Evolutionary conservation across 2,797 vertebrate species (phyloP).

Genomic region (Ambastaia sidthimunki): DNA sequence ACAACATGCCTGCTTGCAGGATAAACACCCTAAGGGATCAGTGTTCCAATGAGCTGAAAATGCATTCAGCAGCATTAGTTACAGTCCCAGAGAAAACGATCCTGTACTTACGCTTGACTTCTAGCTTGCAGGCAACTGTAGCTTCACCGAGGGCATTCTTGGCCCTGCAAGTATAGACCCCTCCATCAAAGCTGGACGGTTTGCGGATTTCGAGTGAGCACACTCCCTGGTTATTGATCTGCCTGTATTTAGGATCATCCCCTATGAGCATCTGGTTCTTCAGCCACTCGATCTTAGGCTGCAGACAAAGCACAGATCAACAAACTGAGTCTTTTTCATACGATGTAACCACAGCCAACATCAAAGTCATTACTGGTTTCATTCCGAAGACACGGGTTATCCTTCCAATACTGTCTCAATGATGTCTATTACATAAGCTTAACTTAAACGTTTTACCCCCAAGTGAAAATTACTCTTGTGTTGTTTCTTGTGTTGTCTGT

Average conservation of each 20-base stretch:
- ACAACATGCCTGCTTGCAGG: not conserved
- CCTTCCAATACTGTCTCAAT: not conserved
- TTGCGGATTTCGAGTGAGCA: conserved; percentile 96
- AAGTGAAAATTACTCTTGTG: too few relatives aligned
- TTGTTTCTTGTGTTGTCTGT: too few relatives aligned
- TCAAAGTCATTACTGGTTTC: not conserved
- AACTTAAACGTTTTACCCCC: too few relatives aligned
- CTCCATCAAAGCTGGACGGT: conserved; percentile 89
- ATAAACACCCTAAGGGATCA: conserved; percentile 25
- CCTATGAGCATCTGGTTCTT: conserved; percentile 94
- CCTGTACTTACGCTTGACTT: conserved; percentile 87
- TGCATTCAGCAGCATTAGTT: not conserved
- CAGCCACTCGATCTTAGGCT: conserved; percentile 95
- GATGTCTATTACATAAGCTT: not conserved
- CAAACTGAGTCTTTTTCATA: not conserved
- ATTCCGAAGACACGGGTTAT: not conserved
- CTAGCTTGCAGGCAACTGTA: conserved; percentile 87
- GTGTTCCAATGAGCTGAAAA: conserved; percentile 16
- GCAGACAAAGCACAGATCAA: conserved; percentile 27
- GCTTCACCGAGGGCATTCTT: conserved; percentile 87
- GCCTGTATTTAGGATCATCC: conserved; percentile 90
- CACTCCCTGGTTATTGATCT: conserved; percentile 89
- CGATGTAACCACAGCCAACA: not conserved
- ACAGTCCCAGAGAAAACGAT: conserved; percentile 18
- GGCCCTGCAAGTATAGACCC: conserved; percentile 92